Evolutionary conservation across 2,888 invertebrate species (phyloP).

Genomic region (Callyntrura guangdongensis): DNA sequence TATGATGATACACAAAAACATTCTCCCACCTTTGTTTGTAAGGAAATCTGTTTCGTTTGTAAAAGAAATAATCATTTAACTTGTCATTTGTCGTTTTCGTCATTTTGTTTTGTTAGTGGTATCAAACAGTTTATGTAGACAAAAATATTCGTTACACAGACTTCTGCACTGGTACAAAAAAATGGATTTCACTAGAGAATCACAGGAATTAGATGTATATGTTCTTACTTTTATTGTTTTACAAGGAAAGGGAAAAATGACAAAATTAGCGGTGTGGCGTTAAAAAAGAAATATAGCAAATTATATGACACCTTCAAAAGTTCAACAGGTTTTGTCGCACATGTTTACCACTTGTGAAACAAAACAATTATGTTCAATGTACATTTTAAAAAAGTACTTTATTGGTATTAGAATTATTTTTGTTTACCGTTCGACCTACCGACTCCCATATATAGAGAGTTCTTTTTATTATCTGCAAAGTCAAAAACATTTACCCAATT

Average conservation of each 20-base stretch:
- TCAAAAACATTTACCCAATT: too few relatives aligned
- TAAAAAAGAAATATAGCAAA: not conserved
- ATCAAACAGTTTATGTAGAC: not conserved
- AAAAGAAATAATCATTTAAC: constrained; percentile 29
- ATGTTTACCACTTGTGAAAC: not conserved
- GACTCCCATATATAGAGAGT: too few relatives aligned
- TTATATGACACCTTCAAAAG: too few relatives aligned
- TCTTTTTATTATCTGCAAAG: too few relatives aligned
- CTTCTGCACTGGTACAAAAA: constrained; percentile 73
- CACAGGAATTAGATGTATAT: not conserved
- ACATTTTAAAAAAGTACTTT: not conserved
- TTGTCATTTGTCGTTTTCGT: constrained; percentile 59
- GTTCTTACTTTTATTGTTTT: not conserved
- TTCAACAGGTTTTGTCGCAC: too few relatives aligned
- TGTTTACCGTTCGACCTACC: too few relatives aligned
- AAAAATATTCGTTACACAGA: constrained; percentile 21
- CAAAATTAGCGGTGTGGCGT: not conserved
- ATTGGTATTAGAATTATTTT: not conserved
- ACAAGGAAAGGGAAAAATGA: not conserved
- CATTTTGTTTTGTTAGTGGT: constrained; percentile 45
- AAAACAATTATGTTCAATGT: not conserved
- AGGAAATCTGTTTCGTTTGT: not conserved
- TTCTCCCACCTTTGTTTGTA: constrained; percentile 65
- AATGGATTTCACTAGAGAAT: not conserved
- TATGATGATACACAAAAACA: constrained; percentile 3